Evolutionary conservation across 2,113 vertebrate genomes (phyloP), one percentile per base, ranked within the genome.

Genomic region (Aptenodytes forsteri): DNA sequence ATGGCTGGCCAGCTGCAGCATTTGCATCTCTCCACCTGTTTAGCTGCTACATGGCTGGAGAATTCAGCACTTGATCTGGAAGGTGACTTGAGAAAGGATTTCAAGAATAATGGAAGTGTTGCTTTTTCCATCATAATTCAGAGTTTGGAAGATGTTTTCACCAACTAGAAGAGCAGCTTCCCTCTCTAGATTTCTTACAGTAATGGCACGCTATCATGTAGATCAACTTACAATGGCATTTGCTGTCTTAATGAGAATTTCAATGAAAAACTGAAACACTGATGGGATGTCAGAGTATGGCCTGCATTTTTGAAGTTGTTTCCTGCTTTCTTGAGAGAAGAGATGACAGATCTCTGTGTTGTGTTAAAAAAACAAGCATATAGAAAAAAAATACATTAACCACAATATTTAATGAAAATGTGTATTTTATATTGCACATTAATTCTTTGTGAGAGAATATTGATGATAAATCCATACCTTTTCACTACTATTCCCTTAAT

Each of bases 121-220:
- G 10, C 3, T 84, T 82, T 85, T 75, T 66, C 65, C 19, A 32
- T 20, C 16, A 21, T 36, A 54, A 56, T 83, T 90, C 26, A 61
- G 81, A 42, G 23, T 13, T 87, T 75, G 81, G 23, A 71, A 77
- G 20, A 58, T 44, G 9, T 78, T 92, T 90, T 80, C 38, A 92
- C n/a, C 38, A 80, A 32, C n/a, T 16, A 40, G 12, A 38, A 83
- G 5, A 58, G 18, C 17, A 88, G 25, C 11, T 79, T 87, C 27
- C 7, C 7, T 34, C 16, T 64, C 69, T 61, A 54, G 4, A 34
- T 89, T 91, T 69, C 54, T 50, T 87, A 62, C 6, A 49, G n/a
- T 55, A 66, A 75, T 59, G 38, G 11, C 1, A 6, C 0, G 0
- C 5, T 67, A 50, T 58, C 5, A 38, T n/a, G 56, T 62, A 83